phyloP scores from a whole-genome alignment of 1,140 invertebrate genomes.

The Penaeus japonicus region DNA sequence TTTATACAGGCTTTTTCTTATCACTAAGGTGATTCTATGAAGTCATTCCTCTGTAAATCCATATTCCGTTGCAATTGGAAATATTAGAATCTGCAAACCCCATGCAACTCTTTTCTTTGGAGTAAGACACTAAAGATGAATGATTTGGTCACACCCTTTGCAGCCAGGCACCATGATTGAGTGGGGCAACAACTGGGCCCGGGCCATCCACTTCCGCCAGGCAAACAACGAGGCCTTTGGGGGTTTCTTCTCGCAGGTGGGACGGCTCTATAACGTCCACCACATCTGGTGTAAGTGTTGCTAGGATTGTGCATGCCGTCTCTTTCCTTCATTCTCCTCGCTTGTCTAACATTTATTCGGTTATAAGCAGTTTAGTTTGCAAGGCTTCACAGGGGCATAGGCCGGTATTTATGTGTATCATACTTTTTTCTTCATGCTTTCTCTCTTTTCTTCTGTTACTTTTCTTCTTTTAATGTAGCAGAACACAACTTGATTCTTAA shows the following conservation, averaged over 20 bases:
- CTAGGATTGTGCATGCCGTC: not conserved
- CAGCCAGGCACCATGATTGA: conserved; percentile 95
- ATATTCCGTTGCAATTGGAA: no score
- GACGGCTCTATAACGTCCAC: conserved; percentile 94
- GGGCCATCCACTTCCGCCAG: conserved; percentile 89
- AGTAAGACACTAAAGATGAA: not conserved
- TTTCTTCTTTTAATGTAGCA: not conserved
- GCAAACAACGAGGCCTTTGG: conserved; percentile 93
- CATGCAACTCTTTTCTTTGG: not conserved
- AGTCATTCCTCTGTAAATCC: no score
- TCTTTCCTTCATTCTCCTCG: not conserved
- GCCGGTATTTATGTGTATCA: not conserved
- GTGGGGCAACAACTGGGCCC: conserved; percentile 98
- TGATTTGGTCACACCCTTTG: not conserved
- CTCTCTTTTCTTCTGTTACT: not conserved
- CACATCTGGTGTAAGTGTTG: conserved; percentile 93
- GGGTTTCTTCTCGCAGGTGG: conserved; percentile 96
- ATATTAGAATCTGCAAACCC: no score
- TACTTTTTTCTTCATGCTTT: not conserved
- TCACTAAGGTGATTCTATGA: no score
- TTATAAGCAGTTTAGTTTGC: not conserved
- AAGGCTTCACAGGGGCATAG: not conserved
- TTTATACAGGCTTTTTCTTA: no score
- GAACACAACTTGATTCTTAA: not conserved
- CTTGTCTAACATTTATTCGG: not conserved